Conservation (phyloP, 2,888 invertebrate species). For the Subacronicta megacephala region DNA sequence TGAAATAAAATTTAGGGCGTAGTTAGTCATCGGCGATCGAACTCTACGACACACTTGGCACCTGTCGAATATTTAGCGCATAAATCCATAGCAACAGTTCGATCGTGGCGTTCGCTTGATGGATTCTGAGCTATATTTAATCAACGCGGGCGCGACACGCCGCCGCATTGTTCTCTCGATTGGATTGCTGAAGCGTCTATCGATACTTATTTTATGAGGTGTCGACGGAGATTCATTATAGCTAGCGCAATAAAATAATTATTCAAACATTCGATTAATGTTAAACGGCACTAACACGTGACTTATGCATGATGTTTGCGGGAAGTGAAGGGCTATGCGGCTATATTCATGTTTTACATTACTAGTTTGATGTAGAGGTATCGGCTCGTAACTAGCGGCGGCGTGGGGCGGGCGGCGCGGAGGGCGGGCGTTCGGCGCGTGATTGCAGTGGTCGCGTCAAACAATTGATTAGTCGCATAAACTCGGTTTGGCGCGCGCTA, state of each 20-base stretch:
- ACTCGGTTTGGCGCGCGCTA: conserved; percentile 89
- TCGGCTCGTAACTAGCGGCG: conserved; percentile 32
- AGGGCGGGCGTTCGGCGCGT: conserved; percentile 74
- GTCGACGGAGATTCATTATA: conserved; percentile 72
- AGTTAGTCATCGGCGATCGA: conserved; percentile 89
- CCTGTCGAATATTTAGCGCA: conserved; percentile 89
- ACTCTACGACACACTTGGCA: conserved; percentile 89
- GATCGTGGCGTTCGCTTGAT: conserved; percentile 83
- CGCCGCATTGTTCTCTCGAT: conserved; percentile 85
- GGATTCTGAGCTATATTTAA: conserved; percentile 89
- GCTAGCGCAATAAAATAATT: conserved; percentile 50
- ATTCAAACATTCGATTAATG: conserved; percentile 49
- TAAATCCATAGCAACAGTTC: conserved; percentile 88
- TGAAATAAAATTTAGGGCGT: conserved; percentile 88
- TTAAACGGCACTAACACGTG: conserved; percentile 32
- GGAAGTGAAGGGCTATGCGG: conserved; percentile 39
- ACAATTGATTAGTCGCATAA: conserved; percentile 90
- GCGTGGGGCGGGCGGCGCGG: conserved; percentile 52
- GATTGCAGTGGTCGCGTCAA: conserved; percentile 89
- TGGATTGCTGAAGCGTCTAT: conserved; percentile 78
- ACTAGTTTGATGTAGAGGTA: conserved; percentile 22
- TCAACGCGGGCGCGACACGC: conserved; percentile 81
- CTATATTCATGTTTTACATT: conserved; percentile 43
- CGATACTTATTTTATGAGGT: conserved; percentile 77
- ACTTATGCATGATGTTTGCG: conserved; percentile 38